Conservation (phyloP, 2,113 vertebrate genomes). For the Scortum barcoo region DNA sequence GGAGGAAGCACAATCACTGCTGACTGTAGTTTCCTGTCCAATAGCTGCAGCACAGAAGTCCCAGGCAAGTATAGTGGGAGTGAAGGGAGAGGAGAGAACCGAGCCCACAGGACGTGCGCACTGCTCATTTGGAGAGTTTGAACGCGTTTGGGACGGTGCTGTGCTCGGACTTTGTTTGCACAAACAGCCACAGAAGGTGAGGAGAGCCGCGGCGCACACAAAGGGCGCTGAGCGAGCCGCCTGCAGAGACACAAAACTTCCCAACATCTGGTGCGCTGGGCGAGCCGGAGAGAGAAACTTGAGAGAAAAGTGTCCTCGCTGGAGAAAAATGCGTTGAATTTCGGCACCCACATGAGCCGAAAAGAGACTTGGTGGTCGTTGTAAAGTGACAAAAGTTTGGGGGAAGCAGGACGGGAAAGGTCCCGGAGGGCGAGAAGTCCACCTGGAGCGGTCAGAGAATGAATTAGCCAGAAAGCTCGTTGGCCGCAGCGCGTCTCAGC, state of each 20-base stretch:
- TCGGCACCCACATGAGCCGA: constrained; percentile 33
- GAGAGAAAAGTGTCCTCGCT: constrained; percentile 67
- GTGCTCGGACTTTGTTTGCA: constrained; percentile 10
- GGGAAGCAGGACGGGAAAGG: constrained; percentile 30
- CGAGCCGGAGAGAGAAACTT: constrained; percentile 64
- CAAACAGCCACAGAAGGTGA: constrained; percentile 7
- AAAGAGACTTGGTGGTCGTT: constrained; percentile 16
- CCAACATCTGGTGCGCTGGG: constrained; percentile 75
- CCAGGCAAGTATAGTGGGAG: constrained; percentile 48
- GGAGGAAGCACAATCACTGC: constrained; percentile 85
- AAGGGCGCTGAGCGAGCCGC: constrained; percentile 45
- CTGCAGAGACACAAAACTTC: constrained; percentile 47
- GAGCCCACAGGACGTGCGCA: constrained; percentile 19
- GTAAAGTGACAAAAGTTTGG: constrained; percentile 41
- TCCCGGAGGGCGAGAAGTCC: constrained; percentile 61
- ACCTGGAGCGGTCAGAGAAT: constrained; percentile 73
- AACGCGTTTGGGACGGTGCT: constrained; percentile 12
- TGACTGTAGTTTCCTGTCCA: constrained; percentile 85
- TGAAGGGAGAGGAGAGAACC: constrained; percentile 32
- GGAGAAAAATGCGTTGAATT: constrained; percentile 68
- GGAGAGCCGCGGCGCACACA: constrained; percentile 46
- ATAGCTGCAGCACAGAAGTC: constrained; percentile 69
- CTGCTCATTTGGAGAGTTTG: constrained; percentile 3
- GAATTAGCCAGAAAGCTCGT: constrained; percentile 72
- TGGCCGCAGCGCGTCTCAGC: constrained; percentile 56